A percentile compares a stretch with the other conserved stretches of the same genome.
Conservation (phyloP, 2,888 invertebrate species). For the Eupithecia subumbrata region DNA sequence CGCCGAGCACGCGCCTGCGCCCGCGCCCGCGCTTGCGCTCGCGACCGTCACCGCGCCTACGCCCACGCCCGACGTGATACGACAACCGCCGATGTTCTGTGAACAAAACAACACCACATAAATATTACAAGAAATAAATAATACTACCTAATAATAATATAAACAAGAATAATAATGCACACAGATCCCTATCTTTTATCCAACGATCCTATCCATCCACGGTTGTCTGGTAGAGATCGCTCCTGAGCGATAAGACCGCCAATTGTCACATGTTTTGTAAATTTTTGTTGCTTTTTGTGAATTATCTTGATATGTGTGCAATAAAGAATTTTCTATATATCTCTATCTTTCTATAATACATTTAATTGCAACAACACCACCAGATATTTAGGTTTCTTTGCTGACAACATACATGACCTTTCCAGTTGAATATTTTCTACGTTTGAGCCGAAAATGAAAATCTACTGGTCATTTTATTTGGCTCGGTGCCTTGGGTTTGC, state of each 20-base stretch:
- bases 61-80: constrained; percentile 72
- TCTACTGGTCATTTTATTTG: background rate
- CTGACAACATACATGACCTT: background rate
- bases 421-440: background rate
- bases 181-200: no score
- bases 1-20: constrained; percentile 82
- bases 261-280: no score
- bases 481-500: background rate
- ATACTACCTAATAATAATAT: no score
- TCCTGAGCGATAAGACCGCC: no score
- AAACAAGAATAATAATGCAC: no score
- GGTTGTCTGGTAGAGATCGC: no score
- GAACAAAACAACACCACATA: constrained; percentile 42
- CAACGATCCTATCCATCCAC: no score
- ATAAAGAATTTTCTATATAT: no score
- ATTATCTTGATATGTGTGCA: no score
- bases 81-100: constrained; percentile 79
- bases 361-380: background rate
- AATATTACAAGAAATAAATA: no score
- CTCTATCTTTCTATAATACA: no score
- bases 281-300: no score
- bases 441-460: background rate
- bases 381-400: background rate
- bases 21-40: constrained; percentile 78
- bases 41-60: constrained; percentile 81